Evolutionary conservation across 2,888 invertebrate species (phyloP).

Genomic region (Peribatodes rhomboidaria): DNA sequence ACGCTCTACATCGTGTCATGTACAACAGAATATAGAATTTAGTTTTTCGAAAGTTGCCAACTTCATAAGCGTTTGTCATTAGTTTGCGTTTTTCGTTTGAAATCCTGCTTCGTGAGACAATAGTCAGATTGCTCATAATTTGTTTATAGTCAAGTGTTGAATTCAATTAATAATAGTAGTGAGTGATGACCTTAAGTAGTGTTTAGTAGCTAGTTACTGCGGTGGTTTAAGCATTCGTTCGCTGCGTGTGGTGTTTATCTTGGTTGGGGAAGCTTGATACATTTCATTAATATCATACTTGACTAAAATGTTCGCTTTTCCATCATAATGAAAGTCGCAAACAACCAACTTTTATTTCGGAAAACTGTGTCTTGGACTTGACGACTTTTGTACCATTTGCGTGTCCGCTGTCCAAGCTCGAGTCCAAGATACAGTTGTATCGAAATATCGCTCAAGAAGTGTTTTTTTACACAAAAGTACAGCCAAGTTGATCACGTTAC

Average conservation of each 20-base stretch:
- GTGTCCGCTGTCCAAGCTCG: conserved; percentile 15
- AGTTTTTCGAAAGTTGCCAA: too few species aligned
- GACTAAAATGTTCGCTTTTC: conserved; percentile 41
- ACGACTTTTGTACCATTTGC: conserved; percentile 21
- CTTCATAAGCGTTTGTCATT: too few species aligned
- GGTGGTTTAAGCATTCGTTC: conserved; percentile 38
- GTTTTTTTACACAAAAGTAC: conserved; percentile 68
- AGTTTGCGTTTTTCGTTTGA: too few species aligned
- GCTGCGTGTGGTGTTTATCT: conserved; percentile 49
- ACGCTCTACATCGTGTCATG: too few species aligned
- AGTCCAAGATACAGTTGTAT: conserved; percentile 52
- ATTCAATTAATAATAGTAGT: too few species aligned
- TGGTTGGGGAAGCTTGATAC: conserved; percentile 51
- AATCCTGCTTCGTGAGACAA: too few species aligned
- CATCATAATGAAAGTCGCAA: conserved; percentile 62
- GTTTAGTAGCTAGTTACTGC: neutral
- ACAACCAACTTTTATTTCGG: conserved; percentile 52
- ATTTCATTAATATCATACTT: conserved; percentile 28
- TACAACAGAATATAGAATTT: too few species aligned
- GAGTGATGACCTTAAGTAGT: neutral
- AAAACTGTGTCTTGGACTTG: conserved; percentile 53
- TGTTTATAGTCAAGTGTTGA: too few species aligned
- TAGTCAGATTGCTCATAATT: too few species aligned
- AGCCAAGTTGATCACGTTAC: conserved; percentile 74
- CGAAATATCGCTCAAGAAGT: conserved; percentile 11